Conservation (phyloP, 2,888 invertebrate genomes). For the Apamea monoglypha region DNA sequence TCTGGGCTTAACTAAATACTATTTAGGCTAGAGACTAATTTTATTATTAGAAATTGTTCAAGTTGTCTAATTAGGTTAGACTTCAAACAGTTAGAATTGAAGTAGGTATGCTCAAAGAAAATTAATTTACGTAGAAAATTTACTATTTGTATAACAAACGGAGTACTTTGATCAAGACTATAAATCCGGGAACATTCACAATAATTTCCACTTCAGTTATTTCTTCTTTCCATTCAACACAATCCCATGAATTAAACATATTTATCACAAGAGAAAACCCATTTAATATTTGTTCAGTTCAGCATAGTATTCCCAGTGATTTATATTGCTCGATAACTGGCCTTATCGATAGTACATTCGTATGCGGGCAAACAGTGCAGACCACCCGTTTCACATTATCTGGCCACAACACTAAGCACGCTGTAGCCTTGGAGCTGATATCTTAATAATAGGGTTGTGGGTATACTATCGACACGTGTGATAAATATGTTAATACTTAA, state of each 20-base stretch:
- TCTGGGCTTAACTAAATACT: background rate
- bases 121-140: slow-evolving; percentile 8
- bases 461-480: slow-evolving; percentile 45
- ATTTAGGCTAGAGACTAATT: slow-evolving; percentile 5
- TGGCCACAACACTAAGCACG: slow-evolving; percentile 68
- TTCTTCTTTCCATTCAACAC: slow-evolving; percentile 24
- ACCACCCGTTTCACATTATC: slow-evolving; percentile 65
- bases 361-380: slow-evolving; percentile 51
- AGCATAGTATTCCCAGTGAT: slow-evolving; percentile 56
- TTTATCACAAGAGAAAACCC: slow-evolving; percentile 50
- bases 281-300: slow-evolving; percentile 53
- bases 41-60: slow-evolving; percentile 22
- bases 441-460: slow-evolving; percentile 69
- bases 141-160: background rate
- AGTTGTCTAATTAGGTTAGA: slow-evolving; percentile 29
- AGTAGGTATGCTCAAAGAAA: slow-evolving; percentile 1
- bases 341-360: slow-evolving; percentile 64
- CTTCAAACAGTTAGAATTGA: background rate
- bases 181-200: slow-evolving; percentile 8
- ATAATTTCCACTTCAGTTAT: slow-evolving; percentile 18
- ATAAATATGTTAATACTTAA: background rate
- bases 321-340: slow-evolving; percentile 60
- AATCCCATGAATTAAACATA: slow-evolving; percentile 48
- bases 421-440: slow-evolving; percentile 63
- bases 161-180: background rate